Base-by-base conservation (phyloP, 2,113 vertebrate species). In the Rafetus swinhoei region DNA sequence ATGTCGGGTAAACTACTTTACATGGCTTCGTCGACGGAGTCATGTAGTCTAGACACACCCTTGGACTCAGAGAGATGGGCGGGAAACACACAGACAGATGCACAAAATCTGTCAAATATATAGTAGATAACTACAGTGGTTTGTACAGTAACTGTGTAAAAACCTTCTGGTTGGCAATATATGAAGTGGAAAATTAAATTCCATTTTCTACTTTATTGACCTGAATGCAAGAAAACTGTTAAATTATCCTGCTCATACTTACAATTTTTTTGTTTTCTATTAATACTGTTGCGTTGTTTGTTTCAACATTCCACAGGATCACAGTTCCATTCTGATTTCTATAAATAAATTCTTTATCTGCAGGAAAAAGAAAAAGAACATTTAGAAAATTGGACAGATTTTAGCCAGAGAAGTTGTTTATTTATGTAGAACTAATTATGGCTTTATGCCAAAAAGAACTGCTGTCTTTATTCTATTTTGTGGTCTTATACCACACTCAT, bases 221-320 rank as follows among this genome's bases (percentile, higher is more conserved):
- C 89, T 82, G 72, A 25, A 82, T 59, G 84, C 80, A 82, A 84
- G 39, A 85, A 76, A 93, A 92, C 53, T 87, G 52, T 83, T 91
- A 95, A 97, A 96, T 97, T 90, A 94, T 90, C 45, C 82, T n/a
- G 39, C 92, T 92, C 25, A 7, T 97, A 99, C 99, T 99, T 98
- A 99, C 99, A 98, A 99, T 99, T 97, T 99, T 99, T 97, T 99
- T 99, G 98, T 99, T 99, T 94, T 99, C 98, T 97, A 99, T 99
- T 97, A 99, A 96, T 93, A 99, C 80, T 5, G 97, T 98, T 87
- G 98, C 98, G 55, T 97, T 97, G 62, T 98, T 98, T 4, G 98
- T 98, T 95, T 99, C 98, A 1, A 99, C 98, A 35, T 99, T 99
- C 93, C 98, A 96, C 95, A 98, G 98, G 88, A 99, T 97, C 91